Conservation (phyloP, 2,888 invertebrate genomes). For the Drosophila paramelanica region DNA sequence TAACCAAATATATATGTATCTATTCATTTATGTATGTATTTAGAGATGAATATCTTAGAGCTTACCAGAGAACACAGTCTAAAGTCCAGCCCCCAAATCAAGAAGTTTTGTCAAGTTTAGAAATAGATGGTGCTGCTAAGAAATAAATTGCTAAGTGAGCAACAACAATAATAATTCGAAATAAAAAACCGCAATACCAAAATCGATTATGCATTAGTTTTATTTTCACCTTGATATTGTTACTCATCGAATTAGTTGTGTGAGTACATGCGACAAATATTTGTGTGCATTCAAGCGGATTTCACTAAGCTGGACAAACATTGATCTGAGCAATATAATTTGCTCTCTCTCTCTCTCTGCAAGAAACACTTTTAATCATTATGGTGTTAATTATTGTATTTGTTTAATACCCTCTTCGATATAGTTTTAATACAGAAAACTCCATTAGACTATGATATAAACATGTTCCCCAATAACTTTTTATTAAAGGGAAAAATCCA, state of each 20-base stretch:
- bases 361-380: neutral
- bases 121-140: slow-evolving; percentile 1
- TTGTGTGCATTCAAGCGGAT: no score
- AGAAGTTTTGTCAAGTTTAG: slow-evolving; percentile 1
- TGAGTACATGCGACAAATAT: no score
- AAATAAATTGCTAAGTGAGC: neutral
- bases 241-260: neutral
- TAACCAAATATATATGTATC: neutral
- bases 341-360: neutral
- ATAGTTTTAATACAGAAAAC: no score
- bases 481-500: no score
- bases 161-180: neutral
- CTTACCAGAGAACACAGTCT: neutral
- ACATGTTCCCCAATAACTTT: no score
- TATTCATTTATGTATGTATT: neutral
- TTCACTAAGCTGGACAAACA: no score
- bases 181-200: slow-evolving; percentile 22
- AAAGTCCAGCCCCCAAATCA: slow-evolving; percentile 11
- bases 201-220: neutral
- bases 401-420: no score
- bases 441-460: no score
- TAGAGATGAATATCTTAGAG: neutral
- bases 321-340: neutral
- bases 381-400: no score
- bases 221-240: neutral